Conservation (phyloP, 1,140 invertebrate genomes). For the Rhopalosiphum padi region DNA sequence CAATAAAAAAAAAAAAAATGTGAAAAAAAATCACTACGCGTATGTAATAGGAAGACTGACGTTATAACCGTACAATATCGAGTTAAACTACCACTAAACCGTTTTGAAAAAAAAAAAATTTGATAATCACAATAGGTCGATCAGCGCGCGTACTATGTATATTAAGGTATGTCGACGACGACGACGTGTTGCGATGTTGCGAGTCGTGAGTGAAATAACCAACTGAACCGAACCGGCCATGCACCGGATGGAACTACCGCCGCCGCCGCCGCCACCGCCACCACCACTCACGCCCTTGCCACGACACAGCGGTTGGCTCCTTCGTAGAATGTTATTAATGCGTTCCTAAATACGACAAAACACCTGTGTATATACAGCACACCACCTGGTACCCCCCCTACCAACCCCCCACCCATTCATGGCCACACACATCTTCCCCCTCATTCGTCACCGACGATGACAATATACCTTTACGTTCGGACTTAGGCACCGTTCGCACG, state of each 20-base stretch:
- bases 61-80: neutral
- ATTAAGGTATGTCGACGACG: conserved; percentile 27
- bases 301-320: conserved; percentile 19
- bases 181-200: neutral
- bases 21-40: neutral
- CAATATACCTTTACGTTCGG: conserved; percentile 39
- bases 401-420: neutral
- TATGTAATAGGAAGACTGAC: neutral
- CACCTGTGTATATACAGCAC: conserved; percentile 53
- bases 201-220: conserved; percentile 49
- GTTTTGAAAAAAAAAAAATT: neutral
- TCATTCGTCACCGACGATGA: conserved; percentile 28
- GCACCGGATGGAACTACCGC: conserved; percentile 43
- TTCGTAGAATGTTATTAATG: conserved; percentile 53
- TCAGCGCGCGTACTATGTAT: neutral
- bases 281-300: neutral
- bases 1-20: neutral
- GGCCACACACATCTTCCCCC: neutral
- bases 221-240: conserved; percentile 53
- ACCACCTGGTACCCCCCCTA: conserved; percentile 50
- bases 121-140: neutral
- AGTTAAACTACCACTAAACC: neutral
- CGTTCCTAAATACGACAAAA: conserved; percentile 57
- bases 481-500: conserved; percentile 33
- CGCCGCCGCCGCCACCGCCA: neutral